These are phyloP conservation scores for Trachymyrmex cornetzi DNA, from an alignment of 1,140 invertebrate species.

Conservation along the genomic window DNA sequence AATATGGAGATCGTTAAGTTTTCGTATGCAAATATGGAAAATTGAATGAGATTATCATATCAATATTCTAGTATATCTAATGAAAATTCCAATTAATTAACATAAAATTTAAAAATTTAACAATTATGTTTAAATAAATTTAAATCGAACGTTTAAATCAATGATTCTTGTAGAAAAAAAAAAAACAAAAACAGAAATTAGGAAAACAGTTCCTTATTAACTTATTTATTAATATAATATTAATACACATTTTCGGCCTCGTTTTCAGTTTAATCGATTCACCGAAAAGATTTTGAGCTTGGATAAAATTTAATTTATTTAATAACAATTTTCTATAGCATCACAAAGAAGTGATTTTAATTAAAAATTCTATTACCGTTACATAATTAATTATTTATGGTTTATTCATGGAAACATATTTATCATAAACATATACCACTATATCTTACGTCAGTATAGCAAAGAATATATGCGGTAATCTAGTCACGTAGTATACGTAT, in stretches of 20 bases:
- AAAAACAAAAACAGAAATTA: neutral
- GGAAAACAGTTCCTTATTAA: neutral
- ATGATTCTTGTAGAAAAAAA: neutral
- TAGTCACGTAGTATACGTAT: constrained; percentile 52
- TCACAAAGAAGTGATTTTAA: neutral
- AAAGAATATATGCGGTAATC: constrained; percentile 36
- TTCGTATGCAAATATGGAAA: constrained; percentile 7
- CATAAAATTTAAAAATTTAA: constrained; percentile 1
- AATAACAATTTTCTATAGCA: neutral
- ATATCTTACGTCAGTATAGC: constrained; percentile 1
- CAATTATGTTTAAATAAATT: neutral
- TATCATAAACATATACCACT: neutral
- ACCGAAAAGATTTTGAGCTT: neutral
- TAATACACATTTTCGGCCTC: neutral
- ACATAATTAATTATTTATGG: neutral
- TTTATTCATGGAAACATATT: neutral
- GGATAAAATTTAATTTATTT: neutral
- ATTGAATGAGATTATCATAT: constrained; percentile 37
- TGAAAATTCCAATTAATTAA: neutral
- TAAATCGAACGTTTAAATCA: neutral
- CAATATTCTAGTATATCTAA: neutral
- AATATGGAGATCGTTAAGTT: constrained; percentile 37
- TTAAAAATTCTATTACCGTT: neutral
- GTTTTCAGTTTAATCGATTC: neutral
- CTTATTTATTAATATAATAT: neutral